phyloP scores from a whole-genome alignment of 1,140 invertebrate species.

The Trinorchestia longiramus region DNA sequence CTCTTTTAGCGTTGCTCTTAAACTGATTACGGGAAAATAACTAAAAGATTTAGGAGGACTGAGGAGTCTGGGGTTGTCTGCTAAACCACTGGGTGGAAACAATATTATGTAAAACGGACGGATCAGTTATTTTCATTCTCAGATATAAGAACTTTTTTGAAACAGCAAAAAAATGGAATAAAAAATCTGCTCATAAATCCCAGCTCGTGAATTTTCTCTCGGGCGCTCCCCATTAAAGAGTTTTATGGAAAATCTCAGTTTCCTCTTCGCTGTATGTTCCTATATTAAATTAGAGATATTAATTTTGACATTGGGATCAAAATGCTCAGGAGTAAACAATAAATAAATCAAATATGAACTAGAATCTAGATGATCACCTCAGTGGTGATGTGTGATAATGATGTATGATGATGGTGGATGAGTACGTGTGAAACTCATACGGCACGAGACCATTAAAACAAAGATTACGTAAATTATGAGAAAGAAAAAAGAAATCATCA shows the following conservation, averaged over 20 bases:
- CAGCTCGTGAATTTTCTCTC: neutral
- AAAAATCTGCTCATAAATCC: neutral
- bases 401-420: too few relatives aligned
- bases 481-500: too few relatives aligned
- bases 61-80: neutral
- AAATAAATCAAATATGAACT: too few relatives aligned
- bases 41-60: constrained; percentile 15
- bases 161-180: too few relatives aligned
- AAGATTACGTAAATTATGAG: too few relatives aligned
- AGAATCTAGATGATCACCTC: too few relatives aligned
- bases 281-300: neutral
- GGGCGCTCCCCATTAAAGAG: neutral
- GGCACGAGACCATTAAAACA: too few relatives aligned
- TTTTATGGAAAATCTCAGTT: neutral
- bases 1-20: constrained; percentile 48
- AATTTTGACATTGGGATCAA: too few relatives aligned
- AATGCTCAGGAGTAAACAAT: too few relatives aligned
- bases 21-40: constrained; percentile 24
- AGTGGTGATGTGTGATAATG: too few relatives aligned
- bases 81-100: neutral
- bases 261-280: neutral
- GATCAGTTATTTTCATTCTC: neutral
- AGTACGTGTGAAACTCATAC: too few relatives aligned
- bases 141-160: neutral
- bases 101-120: neutral